A percentile compares a stretch with the other conserved stretches of the same genome.
phyloP scores from a whole-genome alignment of 2,113 vertebrate species.

The Lepisosteus osseus region DNA sequence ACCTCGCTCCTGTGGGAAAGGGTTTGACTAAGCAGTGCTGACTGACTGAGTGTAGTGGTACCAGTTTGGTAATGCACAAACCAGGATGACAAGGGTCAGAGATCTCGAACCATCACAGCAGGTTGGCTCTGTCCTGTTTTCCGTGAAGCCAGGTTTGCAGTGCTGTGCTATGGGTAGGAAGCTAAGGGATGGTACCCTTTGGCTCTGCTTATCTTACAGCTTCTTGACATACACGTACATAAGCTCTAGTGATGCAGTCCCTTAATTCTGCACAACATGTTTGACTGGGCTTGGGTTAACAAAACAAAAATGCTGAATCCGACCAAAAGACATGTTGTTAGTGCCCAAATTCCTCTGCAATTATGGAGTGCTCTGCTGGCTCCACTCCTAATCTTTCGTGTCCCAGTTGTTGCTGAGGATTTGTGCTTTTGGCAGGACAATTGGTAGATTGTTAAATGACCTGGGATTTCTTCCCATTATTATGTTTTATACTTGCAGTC shows the following conservation, averaged over 20 bases:
- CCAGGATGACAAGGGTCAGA: background rate
- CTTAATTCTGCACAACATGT: no score
- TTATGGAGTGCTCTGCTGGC: conserved; percentile 9
- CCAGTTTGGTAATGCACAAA: background rate
- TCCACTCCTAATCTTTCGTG: conserved; percentile 2
- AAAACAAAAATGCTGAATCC: no score
- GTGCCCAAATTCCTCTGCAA: background rate
- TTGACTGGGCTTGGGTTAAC: no score
- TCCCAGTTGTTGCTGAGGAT: background rate
- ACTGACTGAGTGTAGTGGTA: background rate
- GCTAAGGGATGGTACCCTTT: background rate
- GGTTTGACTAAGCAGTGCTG: background rate
- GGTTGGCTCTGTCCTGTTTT: background rate
- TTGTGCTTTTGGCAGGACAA: conserved; percentile 13
- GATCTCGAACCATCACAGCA: background rate
- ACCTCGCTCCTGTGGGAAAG: no score
- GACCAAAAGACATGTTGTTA: background rate
- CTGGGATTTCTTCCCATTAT: background rate
- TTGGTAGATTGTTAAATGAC: conserved; percentile 17
- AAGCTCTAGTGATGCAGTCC: no score
- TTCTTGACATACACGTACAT: background rate
- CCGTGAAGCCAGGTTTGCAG: no score
- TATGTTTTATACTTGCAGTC: background rate
- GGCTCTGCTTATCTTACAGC: background rate
- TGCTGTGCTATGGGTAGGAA: no score